Evolutionary conservation across 1,140 invertebrate species (phyloP).

Genomic region (Maconellicoccus hirsutus): DNA sequence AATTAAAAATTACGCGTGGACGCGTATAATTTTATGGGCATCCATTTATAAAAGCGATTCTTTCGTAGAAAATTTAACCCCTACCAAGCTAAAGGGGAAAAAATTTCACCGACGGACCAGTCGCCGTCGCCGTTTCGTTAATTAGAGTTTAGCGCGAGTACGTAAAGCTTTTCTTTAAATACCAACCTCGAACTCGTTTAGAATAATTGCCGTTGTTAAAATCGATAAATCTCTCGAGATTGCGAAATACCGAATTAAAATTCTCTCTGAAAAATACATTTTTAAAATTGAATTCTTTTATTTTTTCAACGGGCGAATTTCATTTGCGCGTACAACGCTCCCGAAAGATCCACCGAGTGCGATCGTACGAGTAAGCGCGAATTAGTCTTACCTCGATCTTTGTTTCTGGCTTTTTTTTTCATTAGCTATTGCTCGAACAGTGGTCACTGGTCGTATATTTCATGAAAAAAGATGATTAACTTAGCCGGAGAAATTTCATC

Average conservation of each 20-base stretch:
- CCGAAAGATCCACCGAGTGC: too few relatives aligned
- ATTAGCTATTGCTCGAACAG: too few relatives aligned
- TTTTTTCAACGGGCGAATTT: neutral
- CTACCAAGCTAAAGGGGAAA: neutral
- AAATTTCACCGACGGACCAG: neutral
- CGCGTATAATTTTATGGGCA: too few relatives aligned
- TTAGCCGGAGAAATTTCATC: too few relatives aligned
- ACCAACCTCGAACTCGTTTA: neutral
- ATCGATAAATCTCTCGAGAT: neutral
- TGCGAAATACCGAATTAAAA: neutral
- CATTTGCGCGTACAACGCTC: too few relatives aligned
- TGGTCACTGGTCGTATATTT: too few relatives aligned
- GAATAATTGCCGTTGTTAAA: neutral
- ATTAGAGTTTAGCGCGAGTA: neutral
- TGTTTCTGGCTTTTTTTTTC: too few relatives aligned
- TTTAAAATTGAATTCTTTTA: neutral
- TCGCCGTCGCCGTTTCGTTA: neutral
- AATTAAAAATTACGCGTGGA: neutral
- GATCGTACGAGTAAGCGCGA: too few relatives aligned
- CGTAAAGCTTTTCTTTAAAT: neutral
- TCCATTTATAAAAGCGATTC: too few relatives aligned
- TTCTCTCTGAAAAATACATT: neutral
- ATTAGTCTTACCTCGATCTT: too few relatives aligned
- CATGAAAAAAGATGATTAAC: too few relatives aligned
- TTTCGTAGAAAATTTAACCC: neutral